Percentiles rank a stretch among this genome's conserved stretches.
These are phyloP conservation scores for Pimpla rufipes DNA, from an alignment of 2,888 invertebrate species.

Conservation along the genomic window DNA sequence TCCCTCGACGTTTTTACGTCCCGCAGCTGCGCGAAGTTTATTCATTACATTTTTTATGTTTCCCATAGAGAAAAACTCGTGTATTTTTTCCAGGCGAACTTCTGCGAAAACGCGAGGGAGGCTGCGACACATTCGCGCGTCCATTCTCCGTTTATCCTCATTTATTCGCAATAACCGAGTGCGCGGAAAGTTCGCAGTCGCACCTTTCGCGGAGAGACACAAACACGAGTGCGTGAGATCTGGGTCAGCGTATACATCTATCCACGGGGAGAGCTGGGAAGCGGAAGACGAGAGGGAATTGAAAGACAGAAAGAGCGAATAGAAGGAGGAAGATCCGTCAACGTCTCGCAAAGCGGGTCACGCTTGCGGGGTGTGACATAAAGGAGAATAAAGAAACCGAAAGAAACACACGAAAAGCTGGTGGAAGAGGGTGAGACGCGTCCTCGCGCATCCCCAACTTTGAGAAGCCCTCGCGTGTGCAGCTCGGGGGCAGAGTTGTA, in stretches of 20 bases:
- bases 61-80: too few species aligned
- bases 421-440: slow-evolving; percentile 37
- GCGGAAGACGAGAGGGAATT: slow-evolving; percentile 37
- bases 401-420: background rate
- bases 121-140: background rate
- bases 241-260: slow-evolving; percentile 41
- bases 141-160: background rate
- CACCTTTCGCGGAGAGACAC: background rate
- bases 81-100: background rate
- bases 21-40: too few species aligned
- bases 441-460: slow-evolving; percentile 50
- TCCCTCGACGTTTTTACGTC: too few species aligned
- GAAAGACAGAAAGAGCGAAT: slow-evolving; percentile 44
- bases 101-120: background rate
- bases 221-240: slow-evolving; percentile 30
- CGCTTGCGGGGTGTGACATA: slow-evolving; percentile 44
- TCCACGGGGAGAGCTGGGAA: background rate
- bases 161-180: slow-evolving; percentile 10
- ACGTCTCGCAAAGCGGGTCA: slow-evolving; percentile 44
- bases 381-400: slow-evolving; percentile 36
- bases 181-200: background rate
- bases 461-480: slow-evolving; percentile 50
- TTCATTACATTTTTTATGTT: too few species aligned
- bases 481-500: slow-evolving; percentile 67
- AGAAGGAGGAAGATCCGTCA: slow-evolving; percentile 55